phyloP scores from a whole-genome alignment of 1,140 invertebrate genomes.

The Drosophila grimshawi region DNA sequence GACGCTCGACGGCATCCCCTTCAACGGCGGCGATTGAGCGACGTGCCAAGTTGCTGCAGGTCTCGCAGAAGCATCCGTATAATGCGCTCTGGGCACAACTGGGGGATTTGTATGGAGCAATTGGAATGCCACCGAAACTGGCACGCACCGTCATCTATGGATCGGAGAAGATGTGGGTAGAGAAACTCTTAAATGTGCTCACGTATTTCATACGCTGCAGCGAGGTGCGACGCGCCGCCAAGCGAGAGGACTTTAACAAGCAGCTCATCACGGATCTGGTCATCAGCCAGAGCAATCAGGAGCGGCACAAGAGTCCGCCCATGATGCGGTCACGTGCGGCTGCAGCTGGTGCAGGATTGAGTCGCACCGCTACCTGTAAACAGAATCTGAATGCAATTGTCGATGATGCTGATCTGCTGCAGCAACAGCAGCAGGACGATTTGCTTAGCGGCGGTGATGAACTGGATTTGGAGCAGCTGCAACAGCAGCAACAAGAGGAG shows the following conservation, averaged over 20 bases:
- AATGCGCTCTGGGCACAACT: slow-evolving; percentile 95
- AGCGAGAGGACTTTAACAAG: slow-evolving; percentile 83
- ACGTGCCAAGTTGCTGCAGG: slow-evolving; percentile 73
- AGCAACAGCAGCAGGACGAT: slow-evolving; percentile 18
- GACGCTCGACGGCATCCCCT: slow-evolving; percentile 50
- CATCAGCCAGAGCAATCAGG: slow-evolving; percentile 45
- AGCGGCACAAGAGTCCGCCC: slow-evolving; percentile 62
- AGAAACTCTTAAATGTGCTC: slow-evolving; percentile 88
- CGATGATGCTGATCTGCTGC: slow-evolving; percentile 51
- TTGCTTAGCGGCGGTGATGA: slow-evolving; percentile 50
- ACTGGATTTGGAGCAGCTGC: slow-evolving; percentile 22
- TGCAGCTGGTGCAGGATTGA: slow-evolving; percentile 34
- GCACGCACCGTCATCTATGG: slow-evolving; percentile 92
- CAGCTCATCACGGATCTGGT: slow-evolving; percentile 69
- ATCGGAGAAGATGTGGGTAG: slow-evolving; percentile 88
- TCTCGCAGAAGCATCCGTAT: slow-evolving; percentile 86
- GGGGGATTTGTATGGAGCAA: slow-evolving; percentile 92
- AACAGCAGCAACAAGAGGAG: slow-evolving; percentile 23
- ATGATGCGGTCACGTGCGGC: slow-evolving; percentile 15
- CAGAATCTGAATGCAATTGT: slow-evolving; percentile 74
- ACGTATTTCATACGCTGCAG: slow-evolving; percentile 94
- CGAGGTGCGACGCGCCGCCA: slow-evolving; percentile 86
- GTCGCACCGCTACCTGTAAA: slow-evolving; percentile 70
- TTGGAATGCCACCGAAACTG: slow-evolving; percentile 90
- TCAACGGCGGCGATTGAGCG: slow-evolving; percentile 77